Percentiles rank a stretch among this genome's conserved stretches.
These are phyloP conservation scores for Rhinatrema bivittatum DNA, from an alignment of 2,797 vertebrate genomes.

Conservation along the genomic window DNA sequence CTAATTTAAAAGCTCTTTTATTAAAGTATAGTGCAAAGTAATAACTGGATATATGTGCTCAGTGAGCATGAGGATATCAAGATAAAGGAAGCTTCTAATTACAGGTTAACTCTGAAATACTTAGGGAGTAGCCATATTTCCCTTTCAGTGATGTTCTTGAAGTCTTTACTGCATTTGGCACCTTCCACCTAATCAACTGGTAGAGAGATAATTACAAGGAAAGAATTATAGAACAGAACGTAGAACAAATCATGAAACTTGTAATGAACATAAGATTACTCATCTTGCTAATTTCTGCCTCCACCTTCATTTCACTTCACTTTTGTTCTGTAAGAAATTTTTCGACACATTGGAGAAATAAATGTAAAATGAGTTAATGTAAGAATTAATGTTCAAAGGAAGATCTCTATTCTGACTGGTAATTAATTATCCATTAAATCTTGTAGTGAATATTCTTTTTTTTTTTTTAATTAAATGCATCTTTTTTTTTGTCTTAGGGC, in stretches of 20 bases:
- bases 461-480: no score
- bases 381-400: no score
- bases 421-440: no score
- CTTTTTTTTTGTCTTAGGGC: no score
- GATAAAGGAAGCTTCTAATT: not conserved
- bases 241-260: slow-evolving; percentile 10
- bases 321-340: no score
- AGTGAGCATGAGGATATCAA: not conserved
- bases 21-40: not conserved
- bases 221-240: not conserved
- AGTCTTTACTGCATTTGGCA: slow-evolving; percentile 13
- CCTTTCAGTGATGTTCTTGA: not conserved
- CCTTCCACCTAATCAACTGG: slow-evolving; percentile 10
- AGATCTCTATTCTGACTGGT: no score
- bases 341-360: no score
- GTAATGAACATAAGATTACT: slow-evolving; percentile 14
- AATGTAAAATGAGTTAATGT: no score
- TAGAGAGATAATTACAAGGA: slow-evolving; percentile 1
- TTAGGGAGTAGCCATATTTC: not conserved
- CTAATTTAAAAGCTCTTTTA: no score
- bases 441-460: no score
- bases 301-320: no score
- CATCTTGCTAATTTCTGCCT: no score
- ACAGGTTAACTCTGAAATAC: not conserved
- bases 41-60: not conserved